Conservation (phyloP, 1,140 invertebrate genomes). For the Lucilia sericata region DNA sequence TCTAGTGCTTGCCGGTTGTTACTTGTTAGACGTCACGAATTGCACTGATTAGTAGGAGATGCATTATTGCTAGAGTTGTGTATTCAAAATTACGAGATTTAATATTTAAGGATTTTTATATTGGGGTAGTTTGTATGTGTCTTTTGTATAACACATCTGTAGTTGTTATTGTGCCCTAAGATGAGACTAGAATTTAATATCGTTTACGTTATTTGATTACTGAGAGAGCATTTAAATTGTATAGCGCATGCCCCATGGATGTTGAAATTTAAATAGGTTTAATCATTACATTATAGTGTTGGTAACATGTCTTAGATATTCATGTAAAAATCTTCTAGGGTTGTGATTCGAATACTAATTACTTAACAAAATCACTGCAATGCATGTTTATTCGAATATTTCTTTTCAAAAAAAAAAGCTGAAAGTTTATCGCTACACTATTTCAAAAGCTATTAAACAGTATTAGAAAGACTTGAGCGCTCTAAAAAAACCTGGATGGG, state of each 20-base stretch:
- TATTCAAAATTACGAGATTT: not conserved
- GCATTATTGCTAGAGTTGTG: not conserved
- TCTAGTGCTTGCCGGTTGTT: constrained; percentile 1
- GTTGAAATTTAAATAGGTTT: constrained; percentile 33
- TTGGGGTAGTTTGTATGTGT: constrained; percentile 34
- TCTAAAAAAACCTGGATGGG: too few species aligned
- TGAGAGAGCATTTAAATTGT: not conserved
- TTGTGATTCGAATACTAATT: too few species aligned
- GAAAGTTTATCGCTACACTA: too few species aligned
- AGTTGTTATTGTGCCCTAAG: too few species aligned
- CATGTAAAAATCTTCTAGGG: too few species aligned
- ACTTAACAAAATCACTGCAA: too few species aligned
- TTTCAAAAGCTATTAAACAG: too few species aligned
- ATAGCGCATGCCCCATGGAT: constrained; percentile 21
- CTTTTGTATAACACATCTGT: not conserved
- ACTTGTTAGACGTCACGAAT: constrained; percentile 46
- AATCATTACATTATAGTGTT: not conserved
- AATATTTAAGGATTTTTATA: constrained; percentile 26
- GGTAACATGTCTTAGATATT: not conserved
- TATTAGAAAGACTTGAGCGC: too few species aligned
- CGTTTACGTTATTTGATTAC: constrained; percentile 19
- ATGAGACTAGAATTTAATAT: constrained; percentile 22
- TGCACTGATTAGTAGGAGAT: constrained; percentile 43
- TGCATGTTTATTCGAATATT: too few species aligned
- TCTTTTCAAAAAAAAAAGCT: too few species aligned